Evolutionary conservation across 2,113 vertebrate species (phyloP).

Genomic region (Lophius piscatorius): DNA sequence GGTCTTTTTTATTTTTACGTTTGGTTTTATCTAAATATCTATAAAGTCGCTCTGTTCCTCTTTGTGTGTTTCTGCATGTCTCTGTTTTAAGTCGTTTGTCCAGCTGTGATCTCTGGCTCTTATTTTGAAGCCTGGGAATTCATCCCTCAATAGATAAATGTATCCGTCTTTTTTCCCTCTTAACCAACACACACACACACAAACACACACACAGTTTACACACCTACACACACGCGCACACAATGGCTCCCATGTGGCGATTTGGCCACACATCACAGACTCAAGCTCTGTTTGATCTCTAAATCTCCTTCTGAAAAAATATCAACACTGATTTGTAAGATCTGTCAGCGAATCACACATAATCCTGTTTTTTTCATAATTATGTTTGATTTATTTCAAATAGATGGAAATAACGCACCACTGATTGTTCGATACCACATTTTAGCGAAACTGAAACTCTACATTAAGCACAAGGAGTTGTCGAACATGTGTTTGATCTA

Average conservation of each 20-base stretch:
- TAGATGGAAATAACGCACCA: too few relatives aligned
- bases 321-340: background rate
- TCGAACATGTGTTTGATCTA: too few relatives aligned
- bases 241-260: slow-evolving; percentile 49
- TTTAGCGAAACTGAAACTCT: too few relatives aligned
- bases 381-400: background rate
- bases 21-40: too few relatives aligned
- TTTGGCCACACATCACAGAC: slow-evolving; percentile 90
- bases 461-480: too few relatives aligned
- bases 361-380: background rate
- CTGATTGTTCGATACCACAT: too few relatives aligned
- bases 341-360: slow-evolving; percentile 18
- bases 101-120: slow-evolving; percentile 54
- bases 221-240: slow-evolving; percentile 21
- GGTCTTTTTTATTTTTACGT: too few relatives aligned
- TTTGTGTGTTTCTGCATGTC: too few relatives aligned
- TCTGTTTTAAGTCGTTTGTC: slow-evolving; percentile 25
- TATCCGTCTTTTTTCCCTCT: background rate
- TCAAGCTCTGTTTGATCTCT: slow-evolving; percentile 84
- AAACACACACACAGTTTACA: slow-evolving; percentile 8
- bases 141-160: slow-evolving; percentile 34
- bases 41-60: too few relatives aligned
- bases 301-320: slow-evolving; percentile 24
- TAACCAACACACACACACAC: slow-evolving; percentile 10
- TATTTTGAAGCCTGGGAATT: slow-evolving; percentile 44